phyloP scores from a whole-genome alignment of 2,113 vertebrate species.

The Nymphicus hollandicus region DNA sequence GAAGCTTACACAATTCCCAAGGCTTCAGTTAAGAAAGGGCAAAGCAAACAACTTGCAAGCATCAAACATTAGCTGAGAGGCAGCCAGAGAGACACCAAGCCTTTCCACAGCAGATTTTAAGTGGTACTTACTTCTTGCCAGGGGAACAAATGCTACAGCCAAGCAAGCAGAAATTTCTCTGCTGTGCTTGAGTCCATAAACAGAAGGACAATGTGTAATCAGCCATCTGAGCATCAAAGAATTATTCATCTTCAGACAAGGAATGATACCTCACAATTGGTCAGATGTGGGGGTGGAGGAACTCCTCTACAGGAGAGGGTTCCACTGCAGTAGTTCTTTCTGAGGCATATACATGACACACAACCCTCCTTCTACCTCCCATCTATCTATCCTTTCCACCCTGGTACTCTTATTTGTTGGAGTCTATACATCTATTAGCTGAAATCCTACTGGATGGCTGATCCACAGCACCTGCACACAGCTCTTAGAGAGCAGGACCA shows the following conservation, averaged over 20 bases:
- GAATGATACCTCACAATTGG: background rate
- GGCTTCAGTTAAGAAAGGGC: background rate
- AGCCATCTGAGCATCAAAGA: slow-evolving; percentile 33
- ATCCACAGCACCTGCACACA: background rate
- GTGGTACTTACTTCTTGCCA: slow-evolving; percentile 22
- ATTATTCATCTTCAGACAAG: slow-evolving; percentile 2
- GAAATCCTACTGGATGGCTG: background rate
- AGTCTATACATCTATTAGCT: background rate
- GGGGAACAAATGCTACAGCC: slow-evolving; percentile 18
- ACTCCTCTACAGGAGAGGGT: background rate
- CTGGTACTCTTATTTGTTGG: background rate
- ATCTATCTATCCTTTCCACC: background rate
- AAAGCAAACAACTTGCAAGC: background rate
- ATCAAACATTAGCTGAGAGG: background rate
- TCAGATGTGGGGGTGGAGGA: background rate
- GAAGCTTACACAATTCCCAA: background rate
- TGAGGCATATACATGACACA: background rate
- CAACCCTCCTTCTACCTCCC: background rate
- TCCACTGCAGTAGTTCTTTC: background rate
- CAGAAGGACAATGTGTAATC: background rate
- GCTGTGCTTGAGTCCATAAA: slow-evolving; percentile 6
- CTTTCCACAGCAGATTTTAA: slow-evolving; percentile 17
- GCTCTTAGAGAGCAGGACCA: background rate
- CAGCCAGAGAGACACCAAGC: background rate
- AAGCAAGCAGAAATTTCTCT: slow-evolving; percentile 27